phyloP scores from a whole-genome alignment of 2,113 vertebrate genomes.

The Sinocyclocheilus maitianheensis region DNA sequence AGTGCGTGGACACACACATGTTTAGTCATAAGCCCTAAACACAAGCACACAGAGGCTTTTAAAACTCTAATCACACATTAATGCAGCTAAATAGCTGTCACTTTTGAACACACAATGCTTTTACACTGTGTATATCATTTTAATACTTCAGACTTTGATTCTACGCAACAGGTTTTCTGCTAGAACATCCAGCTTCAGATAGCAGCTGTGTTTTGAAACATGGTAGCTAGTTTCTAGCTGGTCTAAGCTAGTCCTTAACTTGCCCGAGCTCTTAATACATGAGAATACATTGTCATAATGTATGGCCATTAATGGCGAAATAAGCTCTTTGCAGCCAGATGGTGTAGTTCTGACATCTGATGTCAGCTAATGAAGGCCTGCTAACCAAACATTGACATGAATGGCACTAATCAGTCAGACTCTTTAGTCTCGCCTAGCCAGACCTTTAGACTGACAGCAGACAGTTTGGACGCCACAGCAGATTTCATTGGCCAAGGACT shows the following conservation, averaged over 20 bases:
- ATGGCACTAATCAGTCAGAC: background rate
- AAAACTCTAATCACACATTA: background rate
- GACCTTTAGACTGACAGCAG: background rate
- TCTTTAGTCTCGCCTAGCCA: background rate
- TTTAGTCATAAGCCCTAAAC: conserved; percentile 6
- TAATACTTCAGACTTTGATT: background rate
- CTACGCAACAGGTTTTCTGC: background rate
- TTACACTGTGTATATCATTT: background rate
- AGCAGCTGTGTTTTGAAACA: background rate
- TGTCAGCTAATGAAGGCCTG: background rate
- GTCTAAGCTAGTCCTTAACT: background rate
- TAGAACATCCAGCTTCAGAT: background rate
- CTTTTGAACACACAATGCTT: background rate
- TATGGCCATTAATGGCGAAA: background rate
- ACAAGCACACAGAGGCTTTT: conserved; percentile 13
- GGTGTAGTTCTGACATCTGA: background rate
- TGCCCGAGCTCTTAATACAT: background rate
- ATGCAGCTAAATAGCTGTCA: background rate
- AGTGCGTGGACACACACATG: background rate
- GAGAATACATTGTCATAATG: background rate
- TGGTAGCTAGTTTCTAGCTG: background rate
- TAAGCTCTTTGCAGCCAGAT: background rate
- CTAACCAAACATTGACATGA: background rate
- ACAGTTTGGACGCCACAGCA: background rate
- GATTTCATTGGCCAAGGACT: background rate